phyloP scores from a whole-genome alignment of 2,888 invertebrate species.

The Fissipunctia ypsillon region DNA sequence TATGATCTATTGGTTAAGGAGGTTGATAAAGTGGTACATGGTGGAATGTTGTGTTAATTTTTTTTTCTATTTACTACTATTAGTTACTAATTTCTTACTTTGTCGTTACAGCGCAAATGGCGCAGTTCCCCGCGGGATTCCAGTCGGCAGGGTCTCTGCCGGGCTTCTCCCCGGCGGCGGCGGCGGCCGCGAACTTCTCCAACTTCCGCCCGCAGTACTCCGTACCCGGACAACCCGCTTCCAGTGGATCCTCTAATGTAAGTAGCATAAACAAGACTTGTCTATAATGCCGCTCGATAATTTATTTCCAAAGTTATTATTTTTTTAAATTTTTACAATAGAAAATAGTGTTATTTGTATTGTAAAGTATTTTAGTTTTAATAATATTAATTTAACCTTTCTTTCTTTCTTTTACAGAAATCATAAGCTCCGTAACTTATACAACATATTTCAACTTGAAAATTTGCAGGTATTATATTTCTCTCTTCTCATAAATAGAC shows the following conservation, averaged over 20 bases:
- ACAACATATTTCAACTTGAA: constrained; percentile 78
- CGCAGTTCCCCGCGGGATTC: constrained; percentile 96
- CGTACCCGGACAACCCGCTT: constrained; percentile 88
- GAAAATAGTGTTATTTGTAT: neutral
- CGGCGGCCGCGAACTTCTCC: constrained; percentile 95
- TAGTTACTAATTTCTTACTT: too few species aligned
- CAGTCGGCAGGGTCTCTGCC: constrained; percentile 93
- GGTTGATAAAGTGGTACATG: too few species aligned
- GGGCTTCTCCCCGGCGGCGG: constrained; percentile 92
- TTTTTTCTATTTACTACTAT: too few species aligned
- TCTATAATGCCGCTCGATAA: too few species aligned
- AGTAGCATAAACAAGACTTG: constrained; percentile 55
- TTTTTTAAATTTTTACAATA: neutral
- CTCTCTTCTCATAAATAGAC: constrained; percentile 59
- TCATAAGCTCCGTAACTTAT: constrained; percentile 84
- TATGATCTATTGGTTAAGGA: too few species aligned
- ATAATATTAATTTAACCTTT: constrained; percentile 25
- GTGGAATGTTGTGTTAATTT: too few species aligned
- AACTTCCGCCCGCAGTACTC: constrained; percentile 97
- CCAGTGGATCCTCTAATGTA: constrained; percentile 84
- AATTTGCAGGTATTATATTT: constrained; percentile 80
- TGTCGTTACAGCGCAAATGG: constrained; percentile 92
- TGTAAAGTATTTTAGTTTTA: neutral
- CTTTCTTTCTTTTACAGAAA: constrained; percentile 81
- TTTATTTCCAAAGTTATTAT: neutral